Conservation (phyloP, 2,797 vertebrate species). For the Eospalax fontanierii region DNA sequence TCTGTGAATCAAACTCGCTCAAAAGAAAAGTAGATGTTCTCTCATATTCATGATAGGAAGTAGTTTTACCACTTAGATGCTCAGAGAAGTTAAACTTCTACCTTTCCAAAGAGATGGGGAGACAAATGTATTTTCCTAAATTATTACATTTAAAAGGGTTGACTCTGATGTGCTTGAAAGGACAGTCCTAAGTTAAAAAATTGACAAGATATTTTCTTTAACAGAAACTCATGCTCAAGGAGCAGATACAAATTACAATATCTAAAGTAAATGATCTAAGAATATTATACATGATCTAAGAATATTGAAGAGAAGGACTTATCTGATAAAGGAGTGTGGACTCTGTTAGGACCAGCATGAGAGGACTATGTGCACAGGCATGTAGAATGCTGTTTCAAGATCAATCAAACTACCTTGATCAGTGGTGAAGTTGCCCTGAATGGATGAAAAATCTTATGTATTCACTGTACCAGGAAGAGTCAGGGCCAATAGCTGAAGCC, state of each 20-base stretch:
- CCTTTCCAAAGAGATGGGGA: background rate
- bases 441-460: background rate
- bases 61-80: background rate
- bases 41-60: background rate
- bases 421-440: background rate
- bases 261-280: constrained; percentile 28
- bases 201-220: background rate
- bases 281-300: background rate
- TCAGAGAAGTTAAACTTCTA: background rate
- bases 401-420: background rate
- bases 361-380: background rate
- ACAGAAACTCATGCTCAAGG: background rate
- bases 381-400: background rate
- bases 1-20: background rate
- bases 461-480: background rate
- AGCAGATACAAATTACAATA: background rate
- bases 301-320: background rate
- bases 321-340: background rate
- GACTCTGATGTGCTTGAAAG: background rate
- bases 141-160: background rate
- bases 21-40: constrained; percentile 16
- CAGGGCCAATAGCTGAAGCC: background rate
- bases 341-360: background rate
- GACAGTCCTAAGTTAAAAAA: background rate
- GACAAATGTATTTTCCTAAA: background rate